Percentiles rank a stretch among this genome's conserved stretches.
Conservation (phyloP, 2,888 invertebrate species). For the Xylophagus ater region DNA sequence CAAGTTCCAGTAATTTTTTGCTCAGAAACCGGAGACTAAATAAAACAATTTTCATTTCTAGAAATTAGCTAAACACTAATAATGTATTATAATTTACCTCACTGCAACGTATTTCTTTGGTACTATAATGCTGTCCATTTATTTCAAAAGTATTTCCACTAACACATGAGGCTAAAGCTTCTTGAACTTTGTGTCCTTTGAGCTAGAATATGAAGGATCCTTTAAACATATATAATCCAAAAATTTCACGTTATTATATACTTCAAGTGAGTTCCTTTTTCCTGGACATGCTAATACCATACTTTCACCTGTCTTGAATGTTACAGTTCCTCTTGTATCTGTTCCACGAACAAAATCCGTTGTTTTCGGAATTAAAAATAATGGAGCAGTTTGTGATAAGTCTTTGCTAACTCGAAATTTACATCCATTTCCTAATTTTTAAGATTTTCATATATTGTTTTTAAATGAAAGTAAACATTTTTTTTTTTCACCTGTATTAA, state of each 20-base stretch:
- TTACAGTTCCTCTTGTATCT: constrained; percentile 19
- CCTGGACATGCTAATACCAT: constrained; percentile 28
- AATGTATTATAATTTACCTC: constrained; percentile 2
- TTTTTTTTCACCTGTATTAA: too few relatives aligned
- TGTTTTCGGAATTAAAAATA: constrained; percentile 7
- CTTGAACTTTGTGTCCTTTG: constrained; percentile 5
- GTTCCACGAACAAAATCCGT: constrained; percentile 22
- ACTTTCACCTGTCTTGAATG: constrained; percentile 18
- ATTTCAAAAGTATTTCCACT: constrained; percentile 14
- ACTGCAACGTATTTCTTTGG: constrained; percentile 22
- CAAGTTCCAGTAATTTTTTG: neutral
- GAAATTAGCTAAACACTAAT: too few relatives aligned
- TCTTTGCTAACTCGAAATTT: constrained; percentile 5
- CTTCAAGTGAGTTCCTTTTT: constrained; percentile 17
- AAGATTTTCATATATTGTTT: too few relatives aligned
- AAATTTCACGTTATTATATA: neutral
- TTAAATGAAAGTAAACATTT: too few relatives aligned
- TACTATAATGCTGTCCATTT: constrained; percentile 15
- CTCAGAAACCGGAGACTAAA: too few relatives aligned
- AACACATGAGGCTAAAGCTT: constrained; percentile 16
- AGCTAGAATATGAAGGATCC: too few relatives aligned
- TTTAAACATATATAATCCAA: neutral
- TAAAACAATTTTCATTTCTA: too few relatives aligned
- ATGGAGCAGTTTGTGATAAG: constrained; percentile 6
- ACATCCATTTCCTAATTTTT: too few relatives aligned